Percentiles rank a stretch among this genome's conserved stretches.
Conservation (phyloP, 35 echinoderm and acorn worm species). For the Anneissia japonica region DNA sequence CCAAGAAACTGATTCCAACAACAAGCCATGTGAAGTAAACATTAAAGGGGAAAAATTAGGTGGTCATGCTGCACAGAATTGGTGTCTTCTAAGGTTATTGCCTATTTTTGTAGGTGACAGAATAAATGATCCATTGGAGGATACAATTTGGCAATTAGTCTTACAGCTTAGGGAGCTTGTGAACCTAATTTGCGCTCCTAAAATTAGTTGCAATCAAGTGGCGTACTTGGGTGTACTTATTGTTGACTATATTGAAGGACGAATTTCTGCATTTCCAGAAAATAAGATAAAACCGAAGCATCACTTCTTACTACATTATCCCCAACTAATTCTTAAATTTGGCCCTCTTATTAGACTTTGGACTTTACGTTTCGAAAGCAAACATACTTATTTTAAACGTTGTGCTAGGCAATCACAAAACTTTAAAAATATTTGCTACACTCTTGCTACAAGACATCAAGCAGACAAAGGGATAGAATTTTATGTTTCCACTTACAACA, state of each 20-base stretch:
- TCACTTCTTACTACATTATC: slow-evolving; percentile 42
- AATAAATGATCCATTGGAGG: too few species aligned
- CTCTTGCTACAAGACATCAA: slow-evolving; percentile 48
- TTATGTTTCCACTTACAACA: too few species aligned
- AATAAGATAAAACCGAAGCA: slow-evolving; percentile 43
- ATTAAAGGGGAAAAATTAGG: too few species aligned
- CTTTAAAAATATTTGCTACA: slow-evolving; percentile 27
- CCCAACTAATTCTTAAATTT: slow-evolving; percentile 33
- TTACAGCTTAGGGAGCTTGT: background rate
- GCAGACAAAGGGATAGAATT: too few species aligned
- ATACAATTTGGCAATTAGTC: too few species aligned
- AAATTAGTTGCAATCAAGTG: slow-evolving; percentile 20
- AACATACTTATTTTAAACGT: slow-evolving; percentile 46
- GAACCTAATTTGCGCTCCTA: slow-evolving; percentile 50
- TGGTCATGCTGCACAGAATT: too few species aligned
- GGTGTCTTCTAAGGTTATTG: too few species aligned
- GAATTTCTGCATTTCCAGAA: slow-evolving; percentile 11
- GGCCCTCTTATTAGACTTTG: slow-evolving; percentile 50
- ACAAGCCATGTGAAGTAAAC: too few species aligned
- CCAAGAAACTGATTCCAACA: too few species aligned
- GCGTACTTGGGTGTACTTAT: slow-evolving; percentile 29
- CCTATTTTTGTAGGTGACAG: too few species aligned
- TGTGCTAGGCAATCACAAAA: slow-evolving; percentile 36
- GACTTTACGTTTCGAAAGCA: slow-evolving; percentile 52
- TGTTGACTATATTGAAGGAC: slow-evolving; percentile 16